Conservation (phyloP, 2,888 invertebrate genomes). For the Dicyrtoma fusca region DNA sequence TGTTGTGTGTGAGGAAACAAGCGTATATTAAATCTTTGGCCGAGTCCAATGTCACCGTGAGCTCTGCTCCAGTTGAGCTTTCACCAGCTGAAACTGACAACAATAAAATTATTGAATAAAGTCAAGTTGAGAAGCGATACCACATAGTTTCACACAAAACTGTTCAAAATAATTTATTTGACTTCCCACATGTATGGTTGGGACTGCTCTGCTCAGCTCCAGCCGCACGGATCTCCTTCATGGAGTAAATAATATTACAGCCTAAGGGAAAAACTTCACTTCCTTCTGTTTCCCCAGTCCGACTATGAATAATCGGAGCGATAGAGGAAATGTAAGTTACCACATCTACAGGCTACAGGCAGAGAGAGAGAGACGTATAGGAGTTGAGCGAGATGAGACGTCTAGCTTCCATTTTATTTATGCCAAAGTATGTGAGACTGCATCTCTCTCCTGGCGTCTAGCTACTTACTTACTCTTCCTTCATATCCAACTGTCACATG, state of each 20-base stretch:
- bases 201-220: neutral
- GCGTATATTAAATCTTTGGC: too few species aligned
- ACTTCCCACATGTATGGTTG: too few species aligned
- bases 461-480: too few species aligned
- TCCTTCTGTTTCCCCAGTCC: neutral
- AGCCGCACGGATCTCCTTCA: neutral
- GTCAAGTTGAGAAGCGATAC: neutral
- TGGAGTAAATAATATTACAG: neutral
- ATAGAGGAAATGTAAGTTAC: slow-evolving; percentile 3
- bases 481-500: too few species aligned
- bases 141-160: neutral
- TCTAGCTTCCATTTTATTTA: too few species aligned
- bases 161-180: neutral
- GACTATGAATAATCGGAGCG: neutral
- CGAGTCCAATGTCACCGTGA: too few species aligned
- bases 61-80: neutral
- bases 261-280: slow-evolving; percentile 6
- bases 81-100: slow-evolving; percentile 34
- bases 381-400: too few species aligned
- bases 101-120: slow-evolving; percentile 5
- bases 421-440: too few species aligned
- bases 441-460: too few species aligned
- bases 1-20: too few species aligned
- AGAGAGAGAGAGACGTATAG: too few species aligned
- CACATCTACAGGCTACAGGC: neutral